Percentiles rank a stretch among this genome's conserved stretches.
Evolutionary conservation across 2,113 vertebrate genomes (phyloP).

Genomic region (Melanerpes aurifrons): DNA sequence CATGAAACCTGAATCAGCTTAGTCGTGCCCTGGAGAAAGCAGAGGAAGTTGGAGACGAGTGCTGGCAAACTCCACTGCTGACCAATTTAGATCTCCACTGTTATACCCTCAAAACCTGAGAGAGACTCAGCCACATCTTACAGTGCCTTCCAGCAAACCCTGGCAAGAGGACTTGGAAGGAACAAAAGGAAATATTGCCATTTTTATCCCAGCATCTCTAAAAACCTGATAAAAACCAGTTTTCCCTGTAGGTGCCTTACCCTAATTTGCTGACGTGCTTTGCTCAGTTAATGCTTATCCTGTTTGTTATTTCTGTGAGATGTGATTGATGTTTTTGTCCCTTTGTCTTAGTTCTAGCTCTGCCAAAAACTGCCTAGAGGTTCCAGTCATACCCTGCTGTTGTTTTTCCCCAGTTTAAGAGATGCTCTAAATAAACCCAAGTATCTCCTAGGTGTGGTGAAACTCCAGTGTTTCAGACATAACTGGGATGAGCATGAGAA

Average conservation of each 20-base stretch:
- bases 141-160: neutral
- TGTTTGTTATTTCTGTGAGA: neutral
- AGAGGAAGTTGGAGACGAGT: slow-evolving; percentile 33
- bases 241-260: neutral
- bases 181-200: neutral
- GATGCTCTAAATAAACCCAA: neutral
- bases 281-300: neutral
- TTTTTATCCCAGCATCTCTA: neutral
- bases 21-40: slow-evolving; percentile 33
- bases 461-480: neutral
- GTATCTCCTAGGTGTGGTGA: neutral
- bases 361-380: neutral
- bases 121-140: slow-evolving; percentile 4
- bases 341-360: neutral
- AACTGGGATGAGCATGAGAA: neutral
- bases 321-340: neutral
- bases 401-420: neutral
- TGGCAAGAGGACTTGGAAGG: neutral
- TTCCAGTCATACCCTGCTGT: neutral
- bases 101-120: neutral
- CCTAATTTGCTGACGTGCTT: neutral
- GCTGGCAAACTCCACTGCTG: slow-evolving; percentile 24
- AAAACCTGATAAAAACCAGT: neutral
- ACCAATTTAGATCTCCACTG: slow-evolving; percentile 40
- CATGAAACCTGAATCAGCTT: slow-evolving; percentile 34